Percentiles rank a stretch among this genome's conserved stretches.
Evolutionary conservation across 2,888 invertebrate species (phyloP).

Genomic region (Dynastes tityus): DNA sequence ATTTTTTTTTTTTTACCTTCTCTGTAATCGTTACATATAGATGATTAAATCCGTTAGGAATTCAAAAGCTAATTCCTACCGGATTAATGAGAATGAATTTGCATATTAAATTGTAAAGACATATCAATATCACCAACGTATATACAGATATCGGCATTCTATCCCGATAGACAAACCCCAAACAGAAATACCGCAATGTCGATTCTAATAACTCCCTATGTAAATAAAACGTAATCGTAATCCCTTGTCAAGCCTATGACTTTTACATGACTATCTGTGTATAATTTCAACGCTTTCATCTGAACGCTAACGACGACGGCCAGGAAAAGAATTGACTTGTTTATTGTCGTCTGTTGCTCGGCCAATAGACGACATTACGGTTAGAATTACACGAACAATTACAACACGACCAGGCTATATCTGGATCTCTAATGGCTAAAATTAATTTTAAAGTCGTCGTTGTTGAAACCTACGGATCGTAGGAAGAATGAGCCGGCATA

Average conservation of each 20-base stretch:
- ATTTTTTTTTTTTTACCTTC: no score
- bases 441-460: constrained; percentile 32
- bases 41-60: not conserved
- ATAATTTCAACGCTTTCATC: constrained; percentile 27
- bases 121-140: not conserved
- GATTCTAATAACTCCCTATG: constrained; percentile 15
- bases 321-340: constrained; percentile 32
- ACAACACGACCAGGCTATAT: constrained; percentile 33
- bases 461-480: constrained; percentile 26
- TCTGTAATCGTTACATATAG: no score
- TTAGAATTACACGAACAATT: constrained; percentile 43
- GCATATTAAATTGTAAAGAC: constrained; percentile 28
- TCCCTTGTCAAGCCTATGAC: constrained; percentile 7
- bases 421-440: constrained; percentile 25
- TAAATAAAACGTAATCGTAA: constrained; percentile 28
- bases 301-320: constrained; percentile 21
- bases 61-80: not conserved
- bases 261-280: constrained; percentile 19
- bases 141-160: not conserved
- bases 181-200: constrained; percentile 15
- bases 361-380: constrained; percentile 33
- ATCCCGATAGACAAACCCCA: constrained; percentile 3
- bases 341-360: constrained; percentile 36
- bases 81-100: constrained; percentile 14
- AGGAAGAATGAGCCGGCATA: constrained; percentile 9